Conservation (phyloP, 2,888 invertebrate species). For the Pollenia griseotomentosa region DNA sequence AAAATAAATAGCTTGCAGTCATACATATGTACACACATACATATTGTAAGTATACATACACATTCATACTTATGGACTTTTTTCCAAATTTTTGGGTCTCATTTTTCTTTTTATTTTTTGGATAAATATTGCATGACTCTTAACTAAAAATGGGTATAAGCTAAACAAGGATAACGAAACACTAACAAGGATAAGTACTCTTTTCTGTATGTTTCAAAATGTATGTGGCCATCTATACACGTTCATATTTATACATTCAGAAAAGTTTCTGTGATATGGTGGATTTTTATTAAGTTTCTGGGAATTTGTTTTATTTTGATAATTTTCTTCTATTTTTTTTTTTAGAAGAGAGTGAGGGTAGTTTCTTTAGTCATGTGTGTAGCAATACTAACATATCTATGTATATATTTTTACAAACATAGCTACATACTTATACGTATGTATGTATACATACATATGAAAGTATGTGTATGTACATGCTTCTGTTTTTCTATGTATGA, state of each 20-base stretch:
- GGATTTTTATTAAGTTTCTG: slow-evolving; percentile 29
- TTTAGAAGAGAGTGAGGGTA: slow-evolving; percentile 40
- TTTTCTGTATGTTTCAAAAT: neutral
- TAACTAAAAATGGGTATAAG: slow-evolving; percentile 32
- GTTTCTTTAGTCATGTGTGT: slow-evolving; percentile 56
- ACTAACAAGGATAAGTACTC: slow-evolving; percentile 59
- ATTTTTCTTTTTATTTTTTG: slow-evolving; percentile 37
- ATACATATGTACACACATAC: neutral
- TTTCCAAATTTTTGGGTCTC: slow-evolving; percentile 44
- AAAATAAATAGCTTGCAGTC: neutral
- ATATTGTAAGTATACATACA: neutral
- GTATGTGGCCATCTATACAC: neutral
- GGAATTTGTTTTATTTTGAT: too few species aligned
- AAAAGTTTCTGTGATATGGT: slow-evolving; percentile 33
- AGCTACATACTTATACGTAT: neutral
- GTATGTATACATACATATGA: neutral
- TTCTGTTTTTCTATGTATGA: neutral
- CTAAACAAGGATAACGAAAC: slow-evolving; percentile 63
- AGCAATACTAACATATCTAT: neutral
- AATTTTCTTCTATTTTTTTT: neutral
- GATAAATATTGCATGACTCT: slow-evolving; percentile 44
- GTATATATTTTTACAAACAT: neutral
- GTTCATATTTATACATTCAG: neutral
- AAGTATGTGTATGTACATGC: neutral
- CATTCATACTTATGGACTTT: slow-evolving; percentile 12